Conservation (phyloP, 1,140 invertebrate genomes). For the Drosophila arizonae region DNA sequence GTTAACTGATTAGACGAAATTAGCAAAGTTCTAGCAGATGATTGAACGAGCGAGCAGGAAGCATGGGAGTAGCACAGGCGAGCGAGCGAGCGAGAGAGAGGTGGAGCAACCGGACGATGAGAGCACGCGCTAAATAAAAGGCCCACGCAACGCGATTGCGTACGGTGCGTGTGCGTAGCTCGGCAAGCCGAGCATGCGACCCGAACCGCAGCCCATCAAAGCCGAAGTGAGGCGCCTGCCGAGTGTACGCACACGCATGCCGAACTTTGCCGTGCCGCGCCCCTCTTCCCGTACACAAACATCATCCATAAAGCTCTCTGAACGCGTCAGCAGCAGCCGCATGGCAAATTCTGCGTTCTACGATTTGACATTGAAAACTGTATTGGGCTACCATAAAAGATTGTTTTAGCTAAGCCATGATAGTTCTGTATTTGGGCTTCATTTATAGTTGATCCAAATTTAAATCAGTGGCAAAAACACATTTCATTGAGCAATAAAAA, state of each 20-base stretch:
- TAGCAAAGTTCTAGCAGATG: slow-evolving; percentile 77
- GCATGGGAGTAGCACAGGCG: not conserved
- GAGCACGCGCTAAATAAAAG: slow-evolving; percentile 74
- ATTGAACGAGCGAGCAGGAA: slow-evolving; percentile 39
- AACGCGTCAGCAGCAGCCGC: not conserved
- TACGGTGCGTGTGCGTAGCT: slow-evolving; percentile 55
- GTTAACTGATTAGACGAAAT: slow-evolving; percentile 81
- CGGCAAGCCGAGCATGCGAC: slow-evolving; percentile 15
- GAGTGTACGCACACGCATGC: slow-evolving; percentile 33
- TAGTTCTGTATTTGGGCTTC: no score
- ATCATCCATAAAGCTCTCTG: no score
- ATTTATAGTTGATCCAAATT: no score
- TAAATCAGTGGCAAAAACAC: no score
- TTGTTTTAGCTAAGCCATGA: no score
- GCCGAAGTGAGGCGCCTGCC: slow-evolving; percentile 7
- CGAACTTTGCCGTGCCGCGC: not conserved
- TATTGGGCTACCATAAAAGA: no score
- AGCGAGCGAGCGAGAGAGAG: not conserved
- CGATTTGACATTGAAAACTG: not conserved
- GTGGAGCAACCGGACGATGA: slow-evolving; percentile 36
- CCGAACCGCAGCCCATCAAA: slow-evolving; percentile 7
- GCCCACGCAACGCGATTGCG: slow-evolving; percentile 60
- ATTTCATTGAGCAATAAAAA: not conserved
- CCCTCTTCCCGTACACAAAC: no score
- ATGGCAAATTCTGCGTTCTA: not conserved